A percentile compares a stretch with the other conserved stretches of the same genome.
These are phyloP conservation scores for Lasioglossum calceatum DNA, from an alignment of 2,888 invertebrate genomes.

Conservation along the genomic window DNA sequence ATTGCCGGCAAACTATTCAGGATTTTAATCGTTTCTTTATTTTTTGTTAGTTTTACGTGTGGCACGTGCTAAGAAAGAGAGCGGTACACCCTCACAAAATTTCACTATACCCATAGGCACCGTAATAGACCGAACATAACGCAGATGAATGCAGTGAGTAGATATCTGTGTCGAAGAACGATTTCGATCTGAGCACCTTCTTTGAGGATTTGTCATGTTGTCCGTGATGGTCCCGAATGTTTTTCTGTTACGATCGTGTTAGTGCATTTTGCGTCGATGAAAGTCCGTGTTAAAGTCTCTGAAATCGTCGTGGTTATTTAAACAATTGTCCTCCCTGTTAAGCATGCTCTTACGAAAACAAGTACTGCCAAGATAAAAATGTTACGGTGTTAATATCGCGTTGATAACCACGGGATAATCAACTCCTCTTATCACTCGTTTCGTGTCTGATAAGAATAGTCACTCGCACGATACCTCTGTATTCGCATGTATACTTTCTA, in stretches of 20 bases:
- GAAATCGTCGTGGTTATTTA: slow-evolving; percentile 6
- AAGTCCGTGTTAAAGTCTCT: slow-evolving; percentile 4
- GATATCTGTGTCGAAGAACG: slow-evolving; percentile 45
- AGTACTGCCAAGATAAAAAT: background rate
- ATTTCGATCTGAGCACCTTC: background rate
- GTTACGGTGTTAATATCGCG: background rate
- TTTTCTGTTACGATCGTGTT: slow-evolving; percentile 24
- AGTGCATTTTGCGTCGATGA: slow-evolving; percentile 38
- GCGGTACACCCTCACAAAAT: slow-evolving; percentile 78
- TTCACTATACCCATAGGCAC: slow-evolving; percentile 79
- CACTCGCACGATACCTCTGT: background rate
- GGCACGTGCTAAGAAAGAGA: slow-evolving; percentile 80
- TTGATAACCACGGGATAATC: background rate
- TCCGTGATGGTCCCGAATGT: slow-evolving; percentile 45
- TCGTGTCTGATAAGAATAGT: background rate
- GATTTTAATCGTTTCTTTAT: slow-evolving; percentile 66
- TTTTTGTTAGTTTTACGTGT: slow-evolving; percentile 80
- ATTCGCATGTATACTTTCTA: background rate
- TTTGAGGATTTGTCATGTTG: slow-evolving; percentile 24
- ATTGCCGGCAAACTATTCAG: background rate
- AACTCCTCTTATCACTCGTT: background rate
- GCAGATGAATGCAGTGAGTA: slow-evolving; percentile 81
- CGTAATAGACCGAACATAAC: slow-evolving; percentile 77
- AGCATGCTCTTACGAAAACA: background rate
- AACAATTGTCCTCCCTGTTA: slow-evolving; percentile 8